Conservation (phyloP, 2,797 vertebrate genomes). For the Ptychadena robeensis region DNA sequence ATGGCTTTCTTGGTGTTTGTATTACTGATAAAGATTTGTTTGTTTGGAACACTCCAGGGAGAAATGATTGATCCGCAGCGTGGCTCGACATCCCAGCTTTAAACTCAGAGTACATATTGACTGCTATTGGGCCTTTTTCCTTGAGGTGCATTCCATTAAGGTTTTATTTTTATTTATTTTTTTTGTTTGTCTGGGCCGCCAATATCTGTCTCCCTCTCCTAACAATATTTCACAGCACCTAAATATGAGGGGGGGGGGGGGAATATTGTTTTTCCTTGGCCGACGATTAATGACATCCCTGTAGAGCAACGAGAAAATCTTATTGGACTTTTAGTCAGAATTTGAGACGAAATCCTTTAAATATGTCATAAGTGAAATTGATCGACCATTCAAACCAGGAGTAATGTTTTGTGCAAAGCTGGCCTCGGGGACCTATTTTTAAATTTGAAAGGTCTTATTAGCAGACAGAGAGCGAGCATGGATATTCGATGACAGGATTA, state of each 20-base stretch:
- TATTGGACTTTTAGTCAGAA: conserved; percentile 38
- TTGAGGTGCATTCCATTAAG: conserved; percentile 43
- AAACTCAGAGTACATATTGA: conserved; percentile 47
- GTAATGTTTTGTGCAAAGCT: conserved; percentile 36
- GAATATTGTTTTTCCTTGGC: not conserved
- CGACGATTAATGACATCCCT: conserved; percentile 29
- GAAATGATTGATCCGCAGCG: conserved; percentile 44
- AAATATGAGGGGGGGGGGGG: not conserved
- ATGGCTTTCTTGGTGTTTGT: conserved; percentile 41
- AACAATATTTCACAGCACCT: conserved; percentile 9
- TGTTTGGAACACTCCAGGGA: conserved; percentile 47
- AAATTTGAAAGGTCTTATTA: conserved; percentile 39
- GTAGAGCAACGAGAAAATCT: conserved; percentile 12
- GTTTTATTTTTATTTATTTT: not conserved
- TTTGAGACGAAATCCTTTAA: conserved; percentile 43
- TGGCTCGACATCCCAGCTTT: conserved; percentile 11
- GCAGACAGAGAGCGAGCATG: not conserved
- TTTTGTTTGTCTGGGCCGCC: not conserved
- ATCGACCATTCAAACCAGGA: conserved; percentile 38
- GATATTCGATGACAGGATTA: conserved; percentile 17
- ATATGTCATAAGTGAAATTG: conserved; percentile 58
- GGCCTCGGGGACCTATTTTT: conserved; percentile 15
- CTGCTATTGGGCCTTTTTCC: conserved; percentile 13
- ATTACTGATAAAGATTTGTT: conserved; percentile 54
- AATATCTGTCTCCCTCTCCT: not conserved